These are phyloP conservation scores for Ennomos erosarius DNA, from an alignment of 2,888 invertebrate genomes.

Conservation along the genomic window DNA sequence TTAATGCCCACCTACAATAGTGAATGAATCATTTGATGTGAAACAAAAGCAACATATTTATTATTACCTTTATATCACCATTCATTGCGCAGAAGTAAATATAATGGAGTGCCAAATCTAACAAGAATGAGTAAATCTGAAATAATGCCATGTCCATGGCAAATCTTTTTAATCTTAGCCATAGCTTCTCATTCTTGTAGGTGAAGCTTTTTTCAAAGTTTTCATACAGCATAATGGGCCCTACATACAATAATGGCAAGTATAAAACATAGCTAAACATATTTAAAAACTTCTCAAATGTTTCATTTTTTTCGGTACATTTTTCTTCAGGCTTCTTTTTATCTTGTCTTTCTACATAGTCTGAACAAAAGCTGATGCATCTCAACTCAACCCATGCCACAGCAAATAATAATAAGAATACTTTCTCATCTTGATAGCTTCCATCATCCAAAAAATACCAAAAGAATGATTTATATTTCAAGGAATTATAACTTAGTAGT, in stretches of 20 bases:
- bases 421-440: slow-evolving; percentile 76
- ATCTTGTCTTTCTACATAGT: slow-evolving; percentile 71
- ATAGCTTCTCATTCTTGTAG: slow-evolving; percentile 49
- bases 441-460: slow-evolving; percentile 74
- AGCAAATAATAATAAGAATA: slow-evolving; percentile 82
- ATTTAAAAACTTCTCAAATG: slow-evolving; percentile 63
- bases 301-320: slow-evolving; percentile 20
- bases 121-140: slow-evolving; percentile 88
- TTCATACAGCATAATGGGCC: slow-evolving; percentile 92
- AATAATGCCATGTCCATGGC: slow-evolving; percentile 82
- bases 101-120: slow-evolving; percentile 91
- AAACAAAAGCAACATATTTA: slow-evolving; percentile 6
- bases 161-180: slow-evolving; percentile 69
- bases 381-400: slow-evolving; percentile 90
- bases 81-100: slow-evolving; percentile 92
- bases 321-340: slow-evolving; percentile 33
- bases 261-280: slow-evolving; percentile 92
- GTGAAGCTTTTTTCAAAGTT: slow-evolving; percentile 85
- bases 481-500: slow-evolving; percentile 79
- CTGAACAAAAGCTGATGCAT: slow-evolving; percentile 91
- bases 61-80: slow-evolving; percentile 85
- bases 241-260: slow-evolving; percentile 92
- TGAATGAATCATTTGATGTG: slow-evolving; percentile 9
- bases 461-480: slow-evolving; percentile 76
- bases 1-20: neutral